Conservation (phyloP, 2,888 invertebrate species). For the Drosophila fungiperda region DNA sequence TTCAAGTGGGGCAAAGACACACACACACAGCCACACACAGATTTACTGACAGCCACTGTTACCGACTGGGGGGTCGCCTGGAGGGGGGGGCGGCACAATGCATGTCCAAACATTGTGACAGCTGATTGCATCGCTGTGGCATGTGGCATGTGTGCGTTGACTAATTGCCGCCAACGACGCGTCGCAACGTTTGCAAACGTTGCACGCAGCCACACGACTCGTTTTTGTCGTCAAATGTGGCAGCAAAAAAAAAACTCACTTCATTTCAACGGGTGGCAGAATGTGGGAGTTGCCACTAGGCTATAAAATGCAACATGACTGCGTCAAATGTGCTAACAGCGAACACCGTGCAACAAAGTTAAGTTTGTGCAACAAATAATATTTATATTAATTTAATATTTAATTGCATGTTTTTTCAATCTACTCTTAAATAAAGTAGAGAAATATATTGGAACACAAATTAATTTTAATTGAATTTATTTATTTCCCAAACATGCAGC, state of each 20-base stretch:
- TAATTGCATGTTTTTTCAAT: not conserved
- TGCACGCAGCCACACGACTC: conserved; percentile 25
- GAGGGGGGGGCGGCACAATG: conserved; percentile 19
- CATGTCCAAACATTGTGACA: conserved; percentile 71
- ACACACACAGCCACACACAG: not conserved
- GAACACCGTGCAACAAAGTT: conserved; percentile 34
- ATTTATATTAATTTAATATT: not conserved
- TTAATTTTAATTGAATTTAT: not conserved
- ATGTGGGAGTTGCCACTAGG: conserved; percentile 27
- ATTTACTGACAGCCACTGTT: conserved; percentile 9
- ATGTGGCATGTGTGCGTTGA: conserved; percentile 35
- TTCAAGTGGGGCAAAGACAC: conserved; percentile 42
- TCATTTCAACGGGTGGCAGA: conserved; percentile 28
- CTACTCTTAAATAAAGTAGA: not conserved
- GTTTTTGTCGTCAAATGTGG: not conserved
- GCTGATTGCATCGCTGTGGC: conserved; percentile 64
- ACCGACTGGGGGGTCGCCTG: not conserved
- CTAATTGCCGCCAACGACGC: conserved; percentile 58
- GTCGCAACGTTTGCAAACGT: conserved; percentile 32
- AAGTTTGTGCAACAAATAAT: too few species aligned
- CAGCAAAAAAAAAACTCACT: conserved; percentile 28
- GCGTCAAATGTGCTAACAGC: conserved; percentile 4
- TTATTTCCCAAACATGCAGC: not conserved
- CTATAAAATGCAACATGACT: conserved; percentile 18
- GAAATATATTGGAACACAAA: not conserved